These are phyloP conservation scores for Lepus timidus DNA, from an alignment of 2,113 vertebrate species.

Conservation along the genomic window DNA sequence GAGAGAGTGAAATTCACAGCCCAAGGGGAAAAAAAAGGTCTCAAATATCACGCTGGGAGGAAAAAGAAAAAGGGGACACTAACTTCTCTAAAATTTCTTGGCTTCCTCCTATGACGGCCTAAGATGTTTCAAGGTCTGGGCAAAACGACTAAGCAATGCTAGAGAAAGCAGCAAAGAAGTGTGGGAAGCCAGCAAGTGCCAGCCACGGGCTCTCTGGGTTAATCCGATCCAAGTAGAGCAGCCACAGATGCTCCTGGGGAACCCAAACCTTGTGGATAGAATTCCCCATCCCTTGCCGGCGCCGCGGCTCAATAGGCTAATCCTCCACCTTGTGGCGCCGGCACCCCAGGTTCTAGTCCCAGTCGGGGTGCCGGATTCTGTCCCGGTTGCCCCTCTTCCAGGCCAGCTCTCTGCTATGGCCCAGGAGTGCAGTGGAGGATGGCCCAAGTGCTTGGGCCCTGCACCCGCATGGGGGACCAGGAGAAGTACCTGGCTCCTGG, in stretches of 20 bases:
- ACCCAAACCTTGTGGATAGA: not conserved
- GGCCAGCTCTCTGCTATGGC: too few species aligned
- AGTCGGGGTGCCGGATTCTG: too few species aligned
- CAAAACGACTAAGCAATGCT: not conserved
- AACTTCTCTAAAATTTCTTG: conserved; percentile 42
- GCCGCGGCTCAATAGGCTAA: too few species aligned
- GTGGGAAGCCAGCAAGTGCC: not conserved
- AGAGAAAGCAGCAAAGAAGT: not conserved
- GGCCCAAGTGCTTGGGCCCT: too few species aligned
- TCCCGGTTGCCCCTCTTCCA: too few species aligned
- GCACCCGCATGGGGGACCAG: too few species aligned
- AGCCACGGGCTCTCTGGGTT: not conserved
- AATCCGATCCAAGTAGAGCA: not conserved
- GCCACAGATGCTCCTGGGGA: not conserved
- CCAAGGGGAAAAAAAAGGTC: not conserved
- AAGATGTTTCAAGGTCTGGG: not conserved
- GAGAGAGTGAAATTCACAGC: not conserved
- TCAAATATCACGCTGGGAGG: not conserved
- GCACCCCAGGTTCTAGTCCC: too few species aligned
- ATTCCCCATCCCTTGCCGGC: not conserved
- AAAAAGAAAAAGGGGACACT: not conserved
- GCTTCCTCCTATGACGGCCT: conserved; percentile 23
- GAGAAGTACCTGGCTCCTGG: too few species aligned
- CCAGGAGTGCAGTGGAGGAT: too few species aligned
- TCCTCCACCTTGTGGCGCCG: too few species aligned